These are phyloP conservation scores for Eufriesea mexicana DNA, from an alignment of 1,140 invertebrate genomes.

Conservation along the genomic window DNA sequence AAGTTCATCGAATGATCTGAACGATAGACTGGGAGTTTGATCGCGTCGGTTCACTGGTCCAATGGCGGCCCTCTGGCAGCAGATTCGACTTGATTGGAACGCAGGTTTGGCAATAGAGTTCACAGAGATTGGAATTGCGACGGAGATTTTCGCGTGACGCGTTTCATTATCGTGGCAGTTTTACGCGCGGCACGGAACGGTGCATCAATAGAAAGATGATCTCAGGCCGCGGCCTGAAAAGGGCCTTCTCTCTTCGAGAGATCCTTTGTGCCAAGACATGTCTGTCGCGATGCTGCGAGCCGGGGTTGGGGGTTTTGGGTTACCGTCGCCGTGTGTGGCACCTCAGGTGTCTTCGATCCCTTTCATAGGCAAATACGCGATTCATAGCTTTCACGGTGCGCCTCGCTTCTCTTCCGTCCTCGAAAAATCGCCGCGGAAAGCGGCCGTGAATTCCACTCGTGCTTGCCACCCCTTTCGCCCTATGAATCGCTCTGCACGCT, in stretches of 20 bases:
- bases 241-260: conserved; percentile 57
- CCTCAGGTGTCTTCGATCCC: conserved; percentile 77
- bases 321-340: conserved; percentile 81
- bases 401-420: conserved; percentile 2
- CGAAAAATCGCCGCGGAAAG: conserved; percentile 33
- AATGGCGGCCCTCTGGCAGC: neutral
- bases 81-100: neutral
- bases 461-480: neutral
- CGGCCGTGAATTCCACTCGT: conserved; percentile 23
- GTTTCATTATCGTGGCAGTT: conserved; percentile 66
- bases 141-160: conserved; percentile 61
- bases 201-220: conserved; percentile 81
- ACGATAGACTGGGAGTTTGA: neutral
- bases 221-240: conserved; percentile 65
- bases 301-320: conserved; percentile 72
- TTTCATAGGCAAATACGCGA: conserved; percentile 76
- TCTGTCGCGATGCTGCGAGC: conserved; percentile 72
- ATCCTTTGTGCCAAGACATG: conserved; percentile 76
- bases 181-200: conserved; percentile 64
- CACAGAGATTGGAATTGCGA: neutral
- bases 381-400: conserved; percentile 63
- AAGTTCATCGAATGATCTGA: too few relatives aligned
- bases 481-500: neutral
- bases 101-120: too few relatives aligned
- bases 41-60: too few relatives aligned